A percentile compares a stretch with the other conserved stretches of the same genome.
Evolutionary conservation across 92 coral and sea anemone genomes (phyloP).

Genomic region (Anthopleura xanthogrammica): DNA sequence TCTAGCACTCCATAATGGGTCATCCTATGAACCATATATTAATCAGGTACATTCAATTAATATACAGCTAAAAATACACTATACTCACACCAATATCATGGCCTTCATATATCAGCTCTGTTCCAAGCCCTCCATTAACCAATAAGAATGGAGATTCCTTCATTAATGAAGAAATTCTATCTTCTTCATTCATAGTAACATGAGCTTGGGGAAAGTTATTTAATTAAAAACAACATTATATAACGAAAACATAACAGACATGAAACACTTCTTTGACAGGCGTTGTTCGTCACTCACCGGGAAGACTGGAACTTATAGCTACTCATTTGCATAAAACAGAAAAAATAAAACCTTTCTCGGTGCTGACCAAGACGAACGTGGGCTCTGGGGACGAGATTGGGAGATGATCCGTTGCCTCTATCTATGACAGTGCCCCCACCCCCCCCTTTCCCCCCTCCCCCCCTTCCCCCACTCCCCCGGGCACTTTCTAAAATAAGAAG

Average conservation of each 20-base stretch:
- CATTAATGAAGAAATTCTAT: neutral
- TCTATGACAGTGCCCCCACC: too few species aligned
- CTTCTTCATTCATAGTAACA: neutral
- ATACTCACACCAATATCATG: conserved; percentile 63
- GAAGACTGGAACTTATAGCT: neutral
- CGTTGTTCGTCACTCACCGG: neutral
- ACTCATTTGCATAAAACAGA: too few species aligned
- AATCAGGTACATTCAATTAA: neutral
- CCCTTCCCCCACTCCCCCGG: too few species aligned
- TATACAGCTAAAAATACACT: too few species aligned
- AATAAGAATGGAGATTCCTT: conserved; percentile 34
- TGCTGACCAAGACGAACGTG: too few species aligned
- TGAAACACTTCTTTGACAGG: neutral
- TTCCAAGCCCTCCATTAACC: conserved; percentile 87
- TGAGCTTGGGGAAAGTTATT: neutral
- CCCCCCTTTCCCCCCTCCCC: too few species aligned
- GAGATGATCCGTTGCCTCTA: too few species aligned
- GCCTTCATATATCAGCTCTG: conserved; percentile 70
- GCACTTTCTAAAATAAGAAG: too few species aligned
- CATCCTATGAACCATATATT: conserved; percentile 38
- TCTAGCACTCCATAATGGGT: conserved; percentile 92
- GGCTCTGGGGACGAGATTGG: too few species aligned
- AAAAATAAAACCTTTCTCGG: too few species aligned
- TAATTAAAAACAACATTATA: neutral
- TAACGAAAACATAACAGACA: too few species aligned